Evolutionary conservation across 2,797 vertebrate species (phyloP).

Genomic region (Triplophysa bombifrons): DNA sequence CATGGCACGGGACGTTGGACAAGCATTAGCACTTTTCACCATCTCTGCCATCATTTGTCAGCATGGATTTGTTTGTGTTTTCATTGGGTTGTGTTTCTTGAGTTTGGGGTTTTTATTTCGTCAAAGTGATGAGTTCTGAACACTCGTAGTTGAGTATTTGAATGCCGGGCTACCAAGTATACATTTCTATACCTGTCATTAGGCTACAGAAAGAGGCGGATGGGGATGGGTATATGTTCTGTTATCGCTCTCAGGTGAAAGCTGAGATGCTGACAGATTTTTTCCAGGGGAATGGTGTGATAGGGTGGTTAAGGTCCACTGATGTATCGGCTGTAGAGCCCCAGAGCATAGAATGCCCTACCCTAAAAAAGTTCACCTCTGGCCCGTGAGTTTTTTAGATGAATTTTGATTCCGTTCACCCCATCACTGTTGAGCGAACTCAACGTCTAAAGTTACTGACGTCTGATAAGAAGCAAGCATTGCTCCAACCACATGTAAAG

Average conservation of each 20-base stretch:
- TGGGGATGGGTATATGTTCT: background rate
- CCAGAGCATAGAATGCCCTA: background rate
- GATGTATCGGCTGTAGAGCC: background rate
- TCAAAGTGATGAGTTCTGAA: constrained; percentile 21
- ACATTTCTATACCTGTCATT: background rate
- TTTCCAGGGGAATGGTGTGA: background rate
- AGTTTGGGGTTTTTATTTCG: constrained; percentile 8
- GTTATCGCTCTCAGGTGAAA: background rate
- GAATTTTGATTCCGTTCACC: background rate
- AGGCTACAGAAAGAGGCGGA: background rate
- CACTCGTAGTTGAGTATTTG: background rate
- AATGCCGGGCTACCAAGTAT: background rate
- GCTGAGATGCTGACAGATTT: background rate
- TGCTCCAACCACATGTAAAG: constrained; percentile 23
- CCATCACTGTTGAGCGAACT: background rate
- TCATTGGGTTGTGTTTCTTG: constrained; percentile 25
- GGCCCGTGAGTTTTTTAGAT: background rate
- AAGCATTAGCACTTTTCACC: constrained; percentile 79
- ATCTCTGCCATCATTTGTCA: constrained; percentile 65
- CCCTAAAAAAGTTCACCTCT: background rate
- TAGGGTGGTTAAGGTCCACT: background rate
- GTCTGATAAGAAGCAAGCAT: constrained; percentile 16
- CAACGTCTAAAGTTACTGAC: constrained; percentile 22
- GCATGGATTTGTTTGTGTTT: constrained; percentile 55
- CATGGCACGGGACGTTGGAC: constrained; percentile 44